These are phyloP conservation scores for Abrostola tripartita DNA, from an alignment of 2,888 invertebrate species.

Conservation along the genomic window DNA sequence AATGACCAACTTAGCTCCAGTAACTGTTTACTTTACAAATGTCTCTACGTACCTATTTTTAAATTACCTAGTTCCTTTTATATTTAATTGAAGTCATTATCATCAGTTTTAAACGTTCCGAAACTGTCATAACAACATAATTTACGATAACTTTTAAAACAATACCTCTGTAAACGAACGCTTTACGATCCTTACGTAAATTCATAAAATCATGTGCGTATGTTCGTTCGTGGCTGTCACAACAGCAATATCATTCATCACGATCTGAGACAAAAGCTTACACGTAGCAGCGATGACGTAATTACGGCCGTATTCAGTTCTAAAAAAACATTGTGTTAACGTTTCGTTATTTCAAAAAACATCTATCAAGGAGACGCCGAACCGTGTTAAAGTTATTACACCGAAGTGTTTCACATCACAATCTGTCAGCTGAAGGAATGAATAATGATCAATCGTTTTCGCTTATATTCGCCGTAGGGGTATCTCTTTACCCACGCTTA, in stretches of 20 bases:
- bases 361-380: conserved; percentile 70
- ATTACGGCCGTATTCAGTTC: conserved; percentile 60
- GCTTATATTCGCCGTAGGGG: conserved; percentile 74
- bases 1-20: too few species aligned
- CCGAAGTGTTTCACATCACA: conserved; percentile 80
- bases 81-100: neutral
- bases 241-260: conserved; percentile 52
- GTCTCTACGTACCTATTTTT: neutral
- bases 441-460: conserved; percentile 80
- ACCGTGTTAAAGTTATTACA: conserved; percentile 79
- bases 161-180: conserved; percentile 34
- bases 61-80: neutral
- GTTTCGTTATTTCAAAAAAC: conserved; percentile 74
- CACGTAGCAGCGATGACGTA: conserved; percentile 64
- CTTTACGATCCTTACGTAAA: conserved; percentile 37
- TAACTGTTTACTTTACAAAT: neutral
- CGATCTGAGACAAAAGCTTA: conserved; percentile 52
- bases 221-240: conserved; percentile 43
- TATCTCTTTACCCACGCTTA: conserved; percentile 69
- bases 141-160: conserved; percentile 45
- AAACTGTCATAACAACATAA: conserved; percentile 24
- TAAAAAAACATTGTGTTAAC: conserved; percentile 70
- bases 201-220: conserved; percentile 33
- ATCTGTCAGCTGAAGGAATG: conserved; percentile 80
- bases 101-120: neutral